Evolutionary conservation across 1,140 invertebrate genomes (phyloP).

Genomic region (Papilio polytes): DNA sequence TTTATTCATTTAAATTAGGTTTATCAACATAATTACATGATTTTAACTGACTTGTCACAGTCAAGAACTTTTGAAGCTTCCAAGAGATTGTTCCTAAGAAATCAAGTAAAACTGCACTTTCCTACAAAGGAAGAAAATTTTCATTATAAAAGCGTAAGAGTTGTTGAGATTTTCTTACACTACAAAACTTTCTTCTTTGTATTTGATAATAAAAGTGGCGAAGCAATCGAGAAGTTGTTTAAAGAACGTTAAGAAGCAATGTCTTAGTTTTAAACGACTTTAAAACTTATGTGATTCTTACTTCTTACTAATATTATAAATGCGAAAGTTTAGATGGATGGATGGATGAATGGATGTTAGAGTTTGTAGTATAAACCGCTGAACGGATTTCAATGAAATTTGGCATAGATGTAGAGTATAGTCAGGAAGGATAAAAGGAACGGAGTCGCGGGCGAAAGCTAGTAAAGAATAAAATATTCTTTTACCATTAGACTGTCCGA

Average conservation of each 20-base stretch:
- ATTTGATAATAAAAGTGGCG: neutral
- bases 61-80: neutral
- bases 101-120: neutral
- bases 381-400: too few species aligned
- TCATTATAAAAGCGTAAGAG: neutral
- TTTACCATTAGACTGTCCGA: too few species aligned
- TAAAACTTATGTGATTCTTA: neutral
- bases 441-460: too few species aligned
- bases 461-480: too few species aligned
- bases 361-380: too few species aligned
- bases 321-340: too few species aligned
- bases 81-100: neutral
- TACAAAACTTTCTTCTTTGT: neutral
- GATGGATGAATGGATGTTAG: too few species aligned
- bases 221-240: slow-evolving; percentile 8
- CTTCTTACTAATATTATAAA: too few species aligned
- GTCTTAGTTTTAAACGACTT: neutral
- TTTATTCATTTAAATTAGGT: too few species aligned
- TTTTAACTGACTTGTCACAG: neutral
- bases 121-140: neutral
- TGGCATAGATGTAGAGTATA: too few species aligned
- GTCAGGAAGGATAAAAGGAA: too few species aligned
- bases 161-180: slow-evolving; percentile 3
- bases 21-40: too few species aligned
- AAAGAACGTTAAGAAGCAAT: neutral